Conservation (phyloP, 2,797 vertebrate genomes). For the Lepilemur septentrionalis region DNA sequence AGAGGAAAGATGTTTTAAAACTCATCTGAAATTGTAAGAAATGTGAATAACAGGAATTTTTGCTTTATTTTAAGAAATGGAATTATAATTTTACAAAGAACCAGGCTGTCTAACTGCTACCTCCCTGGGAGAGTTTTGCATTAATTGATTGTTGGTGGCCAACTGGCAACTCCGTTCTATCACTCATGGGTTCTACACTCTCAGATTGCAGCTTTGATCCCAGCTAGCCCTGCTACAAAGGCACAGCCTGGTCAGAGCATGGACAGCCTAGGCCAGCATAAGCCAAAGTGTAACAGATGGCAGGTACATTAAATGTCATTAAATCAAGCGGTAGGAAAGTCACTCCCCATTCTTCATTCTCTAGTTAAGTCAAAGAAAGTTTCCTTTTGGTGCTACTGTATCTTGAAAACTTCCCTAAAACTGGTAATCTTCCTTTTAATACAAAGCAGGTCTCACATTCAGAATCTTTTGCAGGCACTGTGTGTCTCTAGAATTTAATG, state of each 20-base stretch:
- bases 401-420: neutral
- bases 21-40: neutral
- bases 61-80: neutral
- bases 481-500: neutral
- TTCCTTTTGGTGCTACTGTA: neutral
- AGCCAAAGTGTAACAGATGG: neutral
- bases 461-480: neutral
- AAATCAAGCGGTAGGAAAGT: neutral
- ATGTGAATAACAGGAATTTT: neutral
- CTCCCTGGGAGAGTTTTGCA: neutral
- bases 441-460: neutral
- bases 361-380: neutral
- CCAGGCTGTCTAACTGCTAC: no score
- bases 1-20: neutral
- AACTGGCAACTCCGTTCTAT: fast-evolving
- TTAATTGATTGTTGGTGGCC: neutral
- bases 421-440: neutral
- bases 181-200: neutral
- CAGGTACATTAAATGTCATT: neutral
- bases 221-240: neutral
- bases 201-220: neutral
- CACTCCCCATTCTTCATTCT: neutral
- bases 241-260: neutral
- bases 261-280: neutral
- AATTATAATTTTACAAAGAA: neutral